A percentile compares a stretch with the other conserved stretches of the same genome.
Evolutionary conservation across 2,888 invertebrate species (phyloP).

Genomic region (Elegia similella): DNA sequence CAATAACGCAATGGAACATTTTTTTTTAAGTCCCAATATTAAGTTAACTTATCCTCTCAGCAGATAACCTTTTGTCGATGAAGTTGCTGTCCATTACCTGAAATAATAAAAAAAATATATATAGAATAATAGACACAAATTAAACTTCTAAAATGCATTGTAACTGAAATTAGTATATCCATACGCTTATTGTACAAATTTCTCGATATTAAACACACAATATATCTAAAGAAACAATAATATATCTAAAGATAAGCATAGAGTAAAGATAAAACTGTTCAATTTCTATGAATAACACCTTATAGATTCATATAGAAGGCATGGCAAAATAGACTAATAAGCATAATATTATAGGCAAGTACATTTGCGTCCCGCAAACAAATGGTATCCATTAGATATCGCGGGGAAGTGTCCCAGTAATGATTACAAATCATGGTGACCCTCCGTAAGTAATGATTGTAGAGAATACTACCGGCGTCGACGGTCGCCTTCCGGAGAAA

Average conservation of each 20-base stretch:
- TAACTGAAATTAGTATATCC: no score
- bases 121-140: no score
- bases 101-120: not conserved
- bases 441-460: constrained; percentile 45
- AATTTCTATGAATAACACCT: not conserved
- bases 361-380: constrained; percentile 8
- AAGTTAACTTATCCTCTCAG: no score
- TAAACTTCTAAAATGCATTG: no score
- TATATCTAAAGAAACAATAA: not conserved
- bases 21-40: no score
- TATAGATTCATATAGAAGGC: constrained; percentile 8
- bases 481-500: constrained; percentile 62
- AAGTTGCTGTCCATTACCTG: not conserved
- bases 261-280: not conserved
- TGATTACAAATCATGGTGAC: constrained; percentile 36
- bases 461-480: constrained; percentile 54
- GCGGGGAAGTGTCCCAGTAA: constrained; percentile 23
- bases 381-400: constrained; percentile 15
- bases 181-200: not conserved
- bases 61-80: not conserved
- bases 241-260: not conserved
- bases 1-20: no score
- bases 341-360: constrained; percentile 15
- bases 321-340: constrained; percentile 11
- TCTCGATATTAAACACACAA: not conserved